A percentile compares a stretch with the other conserved stretches of the same genome.
Evolutionary conservation across 2,797 vertebrate genomes (phyloP).

Genomic region (Manis javanica): DNA sequence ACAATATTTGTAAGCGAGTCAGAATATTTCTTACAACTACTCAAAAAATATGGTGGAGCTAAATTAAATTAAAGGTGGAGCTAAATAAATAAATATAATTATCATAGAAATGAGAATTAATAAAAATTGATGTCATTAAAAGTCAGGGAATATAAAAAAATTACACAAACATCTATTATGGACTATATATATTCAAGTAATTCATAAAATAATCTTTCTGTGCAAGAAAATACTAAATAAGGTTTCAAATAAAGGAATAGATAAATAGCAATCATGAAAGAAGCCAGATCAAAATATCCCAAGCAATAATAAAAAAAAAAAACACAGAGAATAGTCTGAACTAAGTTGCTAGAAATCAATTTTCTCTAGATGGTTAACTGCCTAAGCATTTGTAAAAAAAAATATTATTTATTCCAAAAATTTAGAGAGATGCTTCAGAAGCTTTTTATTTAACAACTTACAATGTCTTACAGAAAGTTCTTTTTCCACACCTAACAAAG

Average conservation of each 20-base stretch:
- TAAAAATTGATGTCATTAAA: conserved; percentile 22
- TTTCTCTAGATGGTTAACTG: conserved; percentile 16
- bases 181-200: not conserved
- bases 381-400: not conserved
- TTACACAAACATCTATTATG: not conserved
- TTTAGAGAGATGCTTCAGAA: not conserved
- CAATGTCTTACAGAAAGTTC: not conserved
- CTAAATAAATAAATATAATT: conserved; percentile 49
- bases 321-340: not conserved
- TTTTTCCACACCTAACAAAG: conserved; percentile 41
- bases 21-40: conserved; percentile 37
- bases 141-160: not conserved
- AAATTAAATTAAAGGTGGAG: not conserved
- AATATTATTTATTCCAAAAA: conserved; percentile 16
- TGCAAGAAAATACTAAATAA: conserved; percentile 51
- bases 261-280: not conserved
- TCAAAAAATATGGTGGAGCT: conserved; percentile 30
- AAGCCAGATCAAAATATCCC: not conserved
- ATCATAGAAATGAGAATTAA: not conserved
- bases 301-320: not conserved
- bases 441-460: conserved; percentile 35
- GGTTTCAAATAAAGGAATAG: conserved; percentile 14
- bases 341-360: conserved; percentile 36
- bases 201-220: conserved; percentile 41
- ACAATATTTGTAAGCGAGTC: conserved; percentile 51